Conservation (phyloP, 2,888 invertebrate genomes). For the Eustalomyia histrio region DNA sequence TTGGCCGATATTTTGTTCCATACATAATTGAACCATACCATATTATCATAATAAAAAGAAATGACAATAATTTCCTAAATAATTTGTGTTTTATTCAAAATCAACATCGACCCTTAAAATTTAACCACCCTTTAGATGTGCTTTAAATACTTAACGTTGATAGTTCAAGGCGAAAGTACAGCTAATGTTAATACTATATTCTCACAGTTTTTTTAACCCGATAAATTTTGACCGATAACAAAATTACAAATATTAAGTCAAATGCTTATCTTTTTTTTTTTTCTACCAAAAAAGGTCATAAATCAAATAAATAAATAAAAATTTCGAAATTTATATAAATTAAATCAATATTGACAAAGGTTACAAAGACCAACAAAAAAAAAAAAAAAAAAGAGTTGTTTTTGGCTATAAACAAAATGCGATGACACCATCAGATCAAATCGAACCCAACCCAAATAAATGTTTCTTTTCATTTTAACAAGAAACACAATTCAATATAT, state of each 20-base stretch:
- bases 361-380: too few relatives aligned
- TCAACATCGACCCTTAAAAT: too few relatives aligned
- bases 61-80: too few relatives aligned
- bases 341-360: slow-evolving; percentile 65
- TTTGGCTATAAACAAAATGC: slow-evolving; percentile 54
- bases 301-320: slow-evolving; percentile 49
- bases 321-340: slow-evolving; percentile 29
- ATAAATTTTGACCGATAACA: slow-evolving; percentile 45
- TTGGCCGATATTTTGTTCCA: too few relatives aligned
- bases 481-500: neutral
- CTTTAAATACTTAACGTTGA: too few relatives aligned
- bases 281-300: slow-evolving; percentile 47
- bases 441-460: slow-evolving; percentile 57
- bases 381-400: slow-evolving; percentile 42
- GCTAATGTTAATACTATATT: slow-evolving; percentile 4
- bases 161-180: too few relatives aligned
- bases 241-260: slow-evolving; percentile 4
- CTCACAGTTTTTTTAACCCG: slow-evolving; percentile 34
- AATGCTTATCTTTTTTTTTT: slow-evolving; percentile 48
- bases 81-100: too few relatives aligned
- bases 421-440: slow-evolving; percentile 56
- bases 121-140: too few relatives aligned
- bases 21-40: too few relatives aligned
- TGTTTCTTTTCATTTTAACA: neutral
- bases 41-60: too few relatives aligned